Percentiles rank a stretch among this genome's conserved stretches.
These are phyloP conservation scores for Limenitis camilla DNA, from an alignment of 2,888 invertebrate genomes.

Conservation along the genomic window DNA sequence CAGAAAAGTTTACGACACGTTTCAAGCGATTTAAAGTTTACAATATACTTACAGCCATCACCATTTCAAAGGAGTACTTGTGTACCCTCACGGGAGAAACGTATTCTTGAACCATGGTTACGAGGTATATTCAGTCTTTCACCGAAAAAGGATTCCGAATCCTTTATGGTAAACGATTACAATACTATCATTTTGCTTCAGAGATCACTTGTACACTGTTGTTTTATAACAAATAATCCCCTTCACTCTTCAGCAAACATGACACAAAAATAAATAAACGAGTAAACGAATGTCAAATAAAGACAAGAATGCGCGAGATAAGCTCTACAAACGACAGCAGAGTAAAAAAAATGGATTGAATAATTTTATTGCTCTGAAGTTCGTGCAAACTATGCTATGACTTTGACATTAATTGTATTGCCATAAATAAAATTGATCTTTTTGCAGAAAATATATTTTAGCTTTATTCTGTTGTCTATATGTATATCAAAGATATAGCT, in stretches of 20 bases:
- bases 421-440: no score
- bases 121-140: conserved; percentile 22
- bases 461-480: no score
- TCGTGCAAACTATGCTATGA: conserved; percentile 19
- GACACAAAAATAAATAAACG: conserved; percentile 43
- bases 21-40: neutral
- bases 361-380: conserved; percentile 49
- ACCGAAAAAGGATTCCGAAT: conserved; percentile 44
- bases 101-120: conserved; percentile 95
- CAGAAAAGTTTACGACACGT: neutral
- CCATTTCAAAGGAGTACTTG: conserved; percentile 95
- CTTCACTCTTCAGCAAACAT: conserved; percentile 50
- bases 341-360: conserved; percentile 42
- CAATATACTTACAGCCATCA: conserved; percentile 90
- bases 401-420: no score
- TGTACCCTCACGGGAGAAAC: conserved; percentile 96
- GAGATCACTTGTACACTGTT: conserved; percentile 17
- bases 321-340: conserved; percentile 25
- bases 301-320: conserved; percentile 36
- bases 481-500: no score
- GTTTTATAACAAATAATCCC: conserved; percentile 29
- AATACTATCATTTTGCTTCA: conserved; percentile 50
- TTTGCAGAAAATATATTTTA: no score
- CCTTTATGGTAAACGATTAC: conserved; percentile 41
- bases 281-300: conserved; percentile 36